Evolutionary conservation across 2,797 vertebrate species (phyloP), one percentile per base, ranked within the genome.

Genomic region (Semaprochilodus insignis): DNA sequence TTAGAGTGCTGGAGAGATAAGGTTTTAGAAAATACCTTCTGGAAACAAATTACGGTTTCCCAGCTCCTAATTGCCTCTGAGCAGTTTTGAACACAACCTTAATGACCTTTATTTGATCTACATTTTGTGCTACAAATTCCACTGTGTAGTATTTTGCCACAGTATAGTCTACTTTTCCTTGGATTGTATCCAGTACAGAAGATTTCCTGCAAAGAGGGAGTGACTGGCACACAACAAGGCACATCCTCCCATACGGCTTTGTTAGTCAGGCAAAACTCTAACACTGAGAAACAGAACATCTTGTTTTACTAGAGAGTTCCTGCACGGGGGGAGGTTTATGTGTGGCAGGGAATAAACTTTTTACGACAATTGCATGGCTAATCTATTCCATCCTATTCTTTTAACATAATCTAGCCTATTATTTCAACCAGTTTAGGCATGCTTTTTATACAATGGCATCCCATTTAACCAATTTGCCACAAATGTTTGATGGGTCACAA

Each of bases 251-350:
- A 15, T 23, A 54, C 27, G 72, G 34, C 54, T n/a, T 31, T 11
- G 23, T 65, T 67, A 73, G 36, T 36, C 34, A 48, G 27, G 71
- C 48, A 59, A 73, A 77, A 31, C 69, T 23, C 81, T 69, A n/a
- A 52, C 77, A 76, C 36, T 19, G 63, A 79, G 57, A 44, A 60
- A 78, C 13, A 82, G 77, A 59, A 77, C 73, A 84, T 76, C 76
- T 82, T 74, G 71, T 84, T 77, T 75, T 57, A 81, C 60, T 74
- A 76, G n/a, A 85, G 62, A 57, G 21, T 59, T 59, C 21, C 15
- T 51, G 34, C 60, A 82, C 23, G 11, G 52, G 67, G 23, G 14
- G n/a, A n/a, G n/a, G 27, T 59, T 66, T 59, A 51, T 71, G 54
- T 57, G 40, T 63, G 59, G 14, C n/a, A 14, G 60, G 19, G 25